Base-by-base conservation (phyloP, 2,888 invertebrate species). In the Sycophila texana region DNA sequence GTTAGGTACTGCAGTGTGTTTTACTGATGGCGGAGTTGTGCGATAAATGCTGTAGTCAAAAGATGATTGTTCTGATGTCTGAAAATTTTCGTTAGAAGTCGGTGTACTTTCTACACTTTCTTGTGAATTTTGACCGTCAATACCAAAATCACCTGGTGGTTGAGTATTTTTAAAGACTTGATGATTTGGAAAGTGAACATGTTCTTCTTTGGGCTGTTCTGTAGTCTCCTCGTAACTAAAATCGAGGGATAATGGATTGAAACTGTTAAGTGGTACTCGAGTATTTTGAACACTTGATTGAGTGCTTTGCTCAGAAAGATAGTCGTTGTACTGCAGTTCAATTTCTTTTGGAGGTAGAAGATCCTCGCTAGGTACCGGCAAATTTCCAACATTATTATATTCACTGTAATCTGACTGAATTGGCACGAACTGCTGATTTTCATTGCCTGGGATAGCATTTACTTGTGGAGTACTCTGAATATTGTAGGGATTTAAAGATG, bases 401-500 rank as follows among this genome's bases (percentile, higher is more conserved):
- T 77, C 63, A 12, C 63, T 71, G 0, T 53, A 57, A 30, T 74
- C 30, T 47, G 73, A 20, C 55, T 2, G 67, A 20, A 72, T 39
- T 4, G 30, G 60, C 2, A 61, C 22, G 61, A 78, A 74, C 49
- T 74, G 68, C n/a, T 68, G 68, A 30, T 74, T 79, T 20, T 16
- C 14, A 16, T 65, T 55, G 16, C 63, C 71, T 4, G 57, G 51
- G 4, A 55, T 14, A 4, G 47, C 10, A 39, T 77, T 71, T 5
- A 65, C 22, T 47, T 72, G n/a, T 53, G 57, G 71, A 0, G 53
- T 67, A 22, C 18, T 73, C 5, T 66, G 51, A 39, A 13, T 14
- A n/a, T 16, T 66, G 57, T 72, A 66, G 2, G 39, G 5, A 12
- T 70, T 47, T 14, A 22, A 12, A 13, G 60, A n/a, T 7, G 47